These are phyloP conservation scores for Rhea pennata DNA, from an alignment of 2,113 vertebrate genomes.

Conservation along the genomic window DNA sequence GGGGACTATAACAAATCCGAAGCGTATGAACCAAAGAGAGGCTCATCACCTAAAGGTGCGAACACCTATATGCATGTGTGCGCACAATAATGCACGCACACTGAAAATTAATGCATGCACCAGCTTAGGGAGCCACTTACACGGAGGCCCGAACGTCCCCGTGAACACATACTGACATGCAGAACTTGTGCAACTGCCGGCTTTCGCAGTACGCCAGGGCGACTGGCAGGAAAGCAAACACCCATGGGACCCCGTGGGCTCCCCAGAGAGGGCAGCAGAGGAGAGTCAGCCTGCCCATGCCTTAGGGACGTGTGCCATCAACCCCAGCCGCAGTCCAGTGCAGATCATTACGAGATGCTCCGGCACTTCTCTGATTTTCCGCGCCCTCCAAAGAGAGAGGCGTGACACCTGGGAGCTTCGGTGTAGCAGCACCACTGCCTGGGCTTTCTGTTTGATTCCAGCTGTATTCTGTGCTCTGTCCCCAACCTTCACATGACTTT, in stretches of 20 bases:
- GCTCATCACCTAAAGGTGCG: neutral
- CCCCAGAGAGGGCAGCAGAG: too few relatives aligned
- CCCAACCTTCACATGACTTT: neutral
- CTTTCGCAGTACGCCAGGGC: too few relatives aligned
- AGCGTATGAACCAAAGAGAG: neutral
- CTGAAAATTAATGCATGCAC: neutral
- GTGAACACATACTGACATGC: too few relatives aligned
- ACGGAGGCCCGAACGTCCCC: too few relatives aligned
- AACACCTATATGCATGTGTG: accelerated
- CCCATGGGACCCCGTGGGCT: too few relatives aligned
- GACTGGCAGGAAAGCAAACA: too few relatives aligned
- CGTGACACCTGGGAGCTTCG: neutral
- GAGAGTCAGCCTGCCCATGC: too few relatives aligned
- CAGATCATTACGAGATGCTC: too few relatives aligned
- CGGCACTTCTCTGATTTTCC: too few relatives aligned
- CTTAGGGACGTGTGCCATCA: too few relatives aligned
- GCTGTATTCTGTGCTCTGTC: neutral
- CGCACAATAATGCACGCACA: neutral
- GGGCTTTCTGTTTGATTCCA: neutral
- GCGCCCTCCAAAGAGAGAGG: neutral
- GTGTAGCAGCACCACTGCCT: neutral
- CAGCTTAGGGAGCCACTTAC: neutral
- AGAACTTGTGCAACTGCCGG: too few relatives aligned
- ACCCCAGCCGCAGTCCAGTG: too few relatives aligned
- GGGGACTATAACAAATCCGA: accelerated